Conservation (phyloP, 2,113 vertebrate species). For the Gavia stellata region DNA sequence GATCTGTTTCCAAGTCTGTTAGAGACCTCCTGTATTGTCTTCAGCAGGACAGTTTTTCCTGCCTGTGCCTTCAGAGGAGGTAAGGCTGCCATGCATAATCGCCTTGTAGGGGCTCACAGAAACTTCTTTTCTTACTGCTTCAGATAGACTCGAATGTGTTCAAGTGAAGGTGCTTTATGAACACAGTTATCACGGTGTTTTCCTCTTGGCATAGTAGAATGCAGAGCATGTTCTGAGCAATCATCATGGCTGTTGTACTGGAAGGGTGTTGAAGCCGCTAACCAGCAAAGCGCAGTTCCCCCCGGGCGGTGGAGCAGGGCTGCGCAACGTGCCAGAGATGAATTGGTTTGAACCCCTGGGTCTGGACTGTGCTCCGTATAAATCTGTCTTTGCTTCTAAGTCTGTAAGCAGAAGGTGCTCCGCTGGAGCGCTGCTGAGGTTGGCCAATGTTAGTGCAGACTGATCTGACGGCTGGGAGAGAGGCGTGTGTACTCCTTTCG, state of each 20-base stretch:
- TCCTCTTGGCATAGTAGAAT: not conserved
- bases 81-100: rapidly evolving
- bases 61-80: not conserved
- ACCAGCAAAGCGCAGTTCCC: not conserved
- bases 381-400: not conserved
- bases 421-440: not conserved
- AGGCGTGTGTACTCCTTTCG: not conserved
- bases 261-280: not conserved
- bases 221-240: not conserved
- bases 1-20: not conserved
- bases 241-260: rapidly evolving
- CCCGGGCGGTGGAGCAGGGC: not conserved
- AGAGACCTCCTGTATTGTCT: not conserved
- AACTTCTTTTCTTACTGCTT: not conserved
- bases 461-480: not conserved
- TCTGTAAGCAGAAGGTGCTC: not conserved
- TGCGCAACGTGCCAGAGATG: not conserved
- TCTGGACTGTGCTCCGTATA: not conserved
- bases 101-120: not conserved
- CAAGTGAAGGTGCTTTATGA: not conserved
- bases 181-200: rapidly evolving
- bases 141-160: rapidly evolving
- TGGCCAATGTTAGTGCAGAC: not conserved
- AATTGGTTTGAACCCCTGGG: not conserved
- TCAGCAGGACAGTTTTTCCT: not conserved